Evolutionary conservation across 2,888 invertebrate species (phyloP).

Genomic region (Mycalesis mineus): DNA sequence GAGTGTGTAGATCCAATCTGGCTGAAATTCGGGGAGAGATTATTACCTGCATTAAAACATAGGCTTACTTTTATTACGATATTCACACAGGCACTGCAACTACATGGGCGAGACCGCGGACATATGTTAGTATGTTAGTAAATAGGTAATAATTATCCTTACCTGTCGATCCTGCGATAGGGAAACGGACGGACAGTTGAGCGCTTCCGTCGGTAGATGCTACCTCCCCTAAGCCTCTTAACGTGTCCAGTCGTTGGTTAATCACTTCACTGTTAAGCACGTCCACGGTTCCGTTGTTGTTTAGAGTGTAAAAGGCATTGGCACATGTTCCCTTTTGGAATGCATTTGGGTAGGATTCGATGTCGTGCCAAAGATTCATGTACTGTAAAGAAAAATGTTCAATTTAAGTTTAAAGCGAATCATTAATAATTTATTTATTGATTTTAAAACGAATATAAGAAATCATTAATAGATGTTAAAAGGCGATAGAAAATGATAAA

Average conservation of each 20-base stretch:
- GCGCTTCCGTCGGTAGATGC: constrained; percentile 77
- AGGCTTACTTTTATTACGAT: no score
- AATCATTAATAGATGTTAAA: no score
- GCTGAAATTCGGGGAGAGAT: no score
- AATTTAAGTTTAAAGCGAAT: no score
- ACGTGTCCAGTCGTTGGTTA: constrained; percentile 40
- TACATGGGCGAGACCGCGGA: no score
- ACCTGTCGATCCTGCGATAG: constrained; percentile 20
- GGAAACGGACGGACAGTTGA: constrained; percentile 80
- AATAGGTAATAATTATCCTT: background rate
- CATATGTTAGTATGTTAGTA: no score
- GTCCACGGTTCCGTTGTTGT: constrained; percentile 34
- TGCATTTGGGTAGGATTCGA: constrained; percentile 45
- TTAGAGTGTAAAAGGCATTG: constrained; percentile 44
- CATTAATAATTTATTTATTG: no score
- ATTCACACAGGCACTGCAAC: no score
- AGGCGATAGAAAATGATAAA: no score
- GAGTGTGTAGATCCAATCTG: no score
- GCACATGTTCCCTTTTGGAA: constrained; percentile 53
- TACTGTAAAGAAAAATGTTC: constrained; percentile 41
- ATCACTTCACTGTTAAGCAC: constrained; percentile 43
- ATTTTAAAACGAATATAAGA: no score
- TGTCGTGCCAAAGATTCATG: constrained; percentile 49
- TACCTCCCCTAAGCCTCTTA: constrained; percentile 43
- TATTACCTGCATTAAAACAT: no score